Evolutionary conservation across 2,113 vertebrate species (phyloP), one percentile per base, ranked within the genome.

Genomic region (Terrapene triunguis): DNA sequence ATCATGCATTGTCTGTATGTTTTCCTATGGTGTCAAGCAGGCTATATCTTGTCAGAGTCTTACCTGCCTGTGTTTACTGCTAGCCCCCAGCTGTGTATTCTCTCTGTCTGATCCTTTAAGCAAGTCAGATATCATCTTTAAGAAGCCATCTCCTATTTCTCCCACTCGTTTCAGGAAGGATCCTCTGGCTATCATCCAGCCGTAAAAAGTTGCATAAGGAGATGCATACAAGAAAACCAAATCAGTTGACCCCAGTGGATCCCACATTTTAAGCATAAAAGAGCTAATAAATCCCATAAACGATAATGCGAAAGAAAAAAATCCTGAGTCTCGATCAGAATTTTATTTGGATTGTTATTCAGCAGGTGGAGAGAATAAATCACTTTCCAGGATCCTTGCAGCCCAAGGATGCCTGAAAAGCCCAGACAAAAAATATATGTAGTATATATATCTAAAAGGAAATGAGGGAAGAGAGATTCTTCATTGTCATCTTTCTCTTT

Each of bases 361-460:
- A 72, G n/a, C 48, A 92, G 59, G 25, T 3, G 80, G 59, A 81
- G 48, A 88, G 59, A 82, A 89, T 42, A 50, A 85, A 87, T 42
- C 0, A 0, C 44, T 29, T 89, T 94, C 35, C 72, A 42, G 65
- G 29, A 76, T 6, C 38, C 0, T 1, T 25, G 69, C 51, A 55
- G 79, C 25, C 72, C 78, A 65, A 87, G 38, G 80, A 54, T 90
- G 87, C 59, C 44, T 92, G 69, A 76, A 90, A 88, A 38, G 69
- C 24, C 4, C 48, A 59, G 57, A 32, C 10, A 32, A 54, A 54
- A 54, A 22, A 62, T 59, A 59, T 12, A 59, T 59, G 29, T 55
- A 21, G 54, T 57, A n/a, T 19, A 69, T 62, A 32, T 62, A 21
- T 55, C 5, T 42, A 55, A 51, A 84, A 84, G 42, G 21, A 87